These are phyloP conservation scores for Gandaritis pyraliata DNA, from an alignment of 2,888 invertebrate genomes.

Conservation along the genomic window DNA sequence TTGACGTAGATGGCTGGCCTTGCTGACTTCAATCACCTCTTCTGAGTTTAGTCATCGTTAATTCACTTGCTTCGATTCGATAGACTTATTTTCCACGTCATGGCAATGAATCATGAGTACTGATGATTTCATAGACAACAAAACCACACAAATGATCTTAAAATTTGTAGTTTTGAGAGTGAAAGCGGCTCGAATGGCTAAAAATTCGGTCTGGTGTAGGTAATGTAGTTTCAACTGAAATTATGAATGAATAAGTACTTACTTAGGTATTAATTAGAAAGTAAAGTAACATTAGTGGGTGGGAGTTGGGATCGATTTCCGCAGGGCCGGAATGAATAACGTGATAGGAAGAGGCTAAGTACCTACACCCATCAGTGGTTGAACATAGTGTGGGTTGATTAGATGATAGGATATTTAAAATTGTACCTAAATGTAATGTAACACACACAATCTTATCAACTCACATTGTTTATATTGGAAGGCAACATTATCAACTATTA, in stretches of 20 bases:
- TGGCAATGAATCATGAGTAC: slow-evolving; percentile 37
- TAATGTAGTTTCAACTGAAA: not conserved
- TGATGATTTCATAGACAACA: slow-evolving; percentile 22
- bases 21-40: slow-evolving; percentile 48
- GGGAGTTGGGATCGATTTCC: too few species aligned
- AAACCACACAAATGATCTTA: not conserved
- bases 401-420: not conserved
- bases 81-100: slow-evolving; percentile 42
- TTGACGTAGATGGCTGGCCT: slow-evolving; percentile 44
- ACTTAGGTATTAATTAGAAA: too few species aligned
- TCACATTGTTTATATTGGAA: slow-evolving; percentile 31
- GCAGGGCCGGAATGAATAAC: too few species aligned
- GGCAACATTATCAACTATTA: not conserved
- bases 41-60: slow-evolving; percentile 63
- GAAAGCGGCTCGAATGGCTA: slow-evolving; percentile 9
- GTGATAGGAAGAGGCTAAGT: too few species aligned
- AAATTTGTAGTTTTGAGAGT: not conserved
- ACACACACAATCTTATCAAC: slow-evolving; percentile 30
- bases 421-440: too few species aligned
- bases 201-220: not conserved
- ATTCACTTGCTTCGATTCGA: slow-evolving; percentile 57
- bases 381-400: not conserved
- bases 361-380: too few species aligned
- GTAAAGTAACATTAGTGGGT: too few species aligned
- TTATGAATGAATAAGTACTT: too few species aligned